Base-by-base conservation (phyloP, 2,797 vertebrate species). In the Cossypha niveicapilla region DNA sequence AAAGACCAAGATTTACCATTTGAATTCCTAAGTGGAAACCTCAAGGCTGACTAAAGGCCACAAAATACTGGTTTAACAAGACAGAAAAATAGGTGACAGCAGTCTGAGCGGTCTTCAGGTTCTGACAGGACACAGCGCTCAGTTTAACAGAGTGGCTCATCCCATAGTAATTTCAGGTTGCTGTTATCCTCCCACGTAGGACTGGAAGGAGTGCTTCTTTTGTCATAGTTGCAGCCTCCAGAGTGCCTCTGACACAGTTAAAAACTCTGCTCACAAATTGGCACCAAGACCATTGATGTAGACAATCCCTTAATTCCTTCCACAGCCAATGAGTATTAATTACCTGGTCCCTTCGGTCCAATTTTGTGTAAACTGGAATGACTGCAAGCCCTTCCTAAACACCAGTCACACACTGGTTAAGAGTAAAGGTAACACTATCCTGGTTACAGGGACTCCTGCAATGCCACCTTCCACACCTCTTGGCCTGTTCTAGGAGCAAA, bases 101-200 rank as follows among this genome's bases (percentile, higher is more conserved):
- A 90, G 60, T 60, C 73, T 93, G 62, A 84, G 77, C 37, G 84
- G 62, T 68, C 54, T 92, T 87, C 65, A 60, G 65, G 57, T 91
- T 94, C 66, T 82, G 75, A 73, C 75, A 92, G 76, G 53, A 86
- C 79, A 74, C 39, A 70, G 71, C 0, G 0, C 61, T 81, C 6
- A 2, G 67, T 77, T 91, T 41, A 65, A 75, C 32, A 67, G 60
- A 65, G 58, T 17, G 12, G 41, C n/a, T 92, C 67, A 66, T 51
- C 35, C 11, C 34, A 24, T 3, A 44, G 54, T 58, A 8, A 4
- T 79, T 92, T 82, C 84, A 85, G 51, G 28, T 53, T 84, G 83
- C 92, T 88, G 70, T 44, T 60, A 41, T 73, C 60, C 51, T 85
- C 90, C 51, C 82, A 86, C 42, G 4, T 0, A 68, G 32, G 70